Percentiles rank a stretch among this genome's conserved stretches.
Conservation (phyloP, 2,888 invertebrate genomes). For the Baccha elongata region DNA sequence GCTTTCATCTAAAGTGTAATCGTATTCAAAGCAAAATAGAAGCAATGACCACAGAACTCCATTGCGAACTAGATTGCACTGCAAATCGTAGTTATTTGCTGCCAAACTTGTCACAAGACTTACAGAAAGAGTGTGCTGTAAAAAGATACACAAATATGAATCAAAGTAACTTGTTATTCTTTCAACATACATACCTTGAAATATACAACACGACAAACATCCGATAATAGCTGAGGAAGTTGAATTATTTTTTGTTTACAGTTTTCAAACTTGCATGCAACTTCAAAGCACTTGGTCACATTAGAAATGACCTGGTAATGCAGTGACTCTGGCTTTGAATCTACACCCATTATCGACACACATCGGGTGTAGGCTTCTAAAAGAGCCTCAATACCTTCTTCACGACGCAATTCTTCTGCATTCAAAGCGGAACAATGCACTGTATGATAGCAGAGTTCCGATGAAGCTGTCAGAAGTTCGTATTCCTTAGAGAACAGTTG, state of each 20-base stretch:
- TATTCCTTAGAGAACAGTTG: conserved; percentile 93
- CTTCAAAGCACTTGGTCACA: conserved; percentile 96
- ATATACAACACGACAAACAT: conserved; percentile 92
- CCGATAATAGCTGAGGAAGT: conserved; percentile 93
- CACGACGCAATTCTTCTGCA: conserved; percentile 97
- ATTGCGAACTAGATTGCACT: conserved; percentile 91
- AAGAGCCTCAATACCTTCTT: conserved; percentile 93
- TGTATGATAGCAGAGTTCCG: conserved; percentile 97
- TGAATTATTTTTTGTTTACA: conserved; percentile 94
- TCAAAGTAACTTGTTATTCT: no score
- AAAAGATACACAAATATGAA: conserved; percentile 1
- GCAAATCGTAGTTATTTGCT: conserved; percentile 90
- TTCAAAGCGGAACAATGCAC: conserved; percentile 98
- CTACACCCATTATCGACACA: conserved; percentile 92
- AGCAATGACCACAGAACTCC: conserved; percentile 97
- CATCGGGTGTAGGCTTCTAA: conserved; percentile 97
- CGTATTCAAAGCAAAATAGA: conserved; percentile 95
- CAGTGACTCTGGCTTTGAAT: conserved; percentile 90
- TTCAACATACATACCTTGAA: no score
- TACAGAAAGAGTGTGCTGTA: conserved; percentile 92
- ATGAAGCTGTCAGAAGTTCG: conserved; percentile 94
- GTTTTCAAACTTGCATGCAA: conserved; percentile 95
- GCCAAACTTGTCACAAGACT: conserved; percentile 95
- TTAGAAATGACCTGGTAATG: conserved; percentile 96
- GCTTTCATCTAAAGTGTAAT: conserved; percentile 98